Percentiles rank a stretch among this genome's conserved stretches.
phyloP scores from a whole-genome alignment of 2,888 invertebrate species.

The Lucinisca nassula region DNA sequence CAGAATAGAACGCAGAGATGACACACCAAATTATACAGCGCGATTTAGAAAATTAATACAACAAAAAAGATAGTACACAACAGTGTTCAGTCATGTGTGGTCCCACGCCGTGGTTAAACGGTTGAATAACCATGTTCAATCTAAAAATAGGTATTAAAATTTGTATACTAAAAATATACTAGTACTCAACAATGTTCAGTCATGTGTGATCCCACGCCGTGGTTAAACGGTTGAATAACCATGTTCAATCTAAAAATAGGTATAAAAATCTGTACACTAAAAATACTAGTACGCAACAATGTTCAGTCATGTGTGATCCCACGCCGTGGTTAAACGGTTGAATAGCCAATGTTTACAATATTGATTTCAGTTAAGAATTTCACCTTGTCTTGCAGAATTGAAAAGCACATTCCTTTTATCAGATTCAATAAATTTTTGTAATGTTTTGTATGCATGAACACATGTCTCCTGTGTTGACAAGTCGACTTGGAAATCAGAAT shows the following conservation, averaged over 20 bases:
- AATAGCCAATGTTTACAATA: background rate
- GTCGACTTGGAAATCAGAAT: background rate
- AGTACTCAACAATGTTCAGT: background rate
- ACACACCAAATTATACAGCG: too few relatives aligned
- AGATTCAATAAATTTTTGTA: constrained; percentile 3
- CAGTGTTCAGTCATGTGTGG: background rate
- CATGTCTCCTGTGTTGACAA: background rate
- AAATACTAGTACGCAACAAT: background rate
- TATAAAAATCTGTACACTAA: too few relatives aligned
- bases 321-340: background rate
- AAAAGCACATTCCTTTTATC: constrained; percentile 7
- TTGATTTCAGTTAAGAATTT: background rate
- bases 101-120: background rate
- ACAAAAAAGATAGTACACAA: background rate
- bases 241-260: too few relatives aligned
- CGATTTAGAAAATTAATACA: too few relatives aligned
- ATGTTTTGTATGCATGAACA: background rate
- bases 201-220: background rate
- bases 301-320: background rate
- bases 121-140: background rate
- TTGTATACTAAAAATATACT: background rate
- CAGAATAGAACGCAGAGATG: too few relatives aligned
- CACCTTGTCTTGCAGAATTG: background rate
- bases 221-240: background rate
- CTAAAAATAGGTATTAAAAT: background rate